Base-by-base conservation (phyloP, 1,140 invertebrate species). In the Choristoneura fumiferana region DNA sequence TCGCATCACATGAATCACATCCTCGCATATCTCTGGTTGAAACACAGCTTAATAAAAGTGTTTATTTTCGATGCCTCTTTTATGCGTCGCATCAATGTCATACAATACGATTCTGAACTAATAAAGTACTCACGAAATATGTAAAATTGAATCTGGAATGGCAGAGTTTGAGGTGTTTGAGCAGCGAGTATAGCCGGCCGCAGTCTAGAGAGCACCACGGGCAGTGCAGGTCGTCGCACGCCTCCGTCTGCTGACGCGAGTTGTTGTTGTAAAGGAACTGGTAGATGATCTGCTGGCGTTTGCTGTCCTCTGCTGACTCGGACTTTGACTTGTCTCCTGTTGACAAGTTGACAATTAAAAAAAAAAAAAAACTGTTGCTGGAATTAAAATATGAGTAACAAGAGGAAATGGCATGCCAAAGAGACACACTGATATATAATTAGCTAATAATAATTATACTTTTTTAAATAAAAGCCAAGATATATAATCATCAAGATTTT, bases 201-300 rank as follows among this genome's bases (percentile, higher is more conserved):
- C 97, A 98, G 80, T 98, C 95, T 5, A 98, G 88, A 0, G 94
- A 96, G 80, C 98, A 99, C 97, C 97, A 99, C 1, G 97, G 97
- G 84, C 98, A 99, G 68, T 95, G 94, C 9, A 98, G 90, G 89
- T 98, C 97, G 72, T 97, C 95, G 36, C 96, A 94, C 14, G 97
- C 96, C 88, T 98, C 97, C 0, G 97, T 99, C 87, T 98, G 97
- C 81, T 98, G 97, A 22, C 97, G 91, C 34, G 95, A 96, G 81
- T 97, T 98, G 81, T 98, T 98, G 83, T 98, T 98, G 78, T 98
- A 98, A 60, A 98, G 92, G 90, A 99, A 98, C 87, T 98, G 97
- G 90, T 98, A 99, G 60, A 97, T 95, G 57, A 98, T 96, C 88
- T 96, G 94, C 63, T 88, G 89, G 71, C 83, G 89, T 73, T 89